Conservation (phyloP, 2,113 vertebrate genomes). For the human (Homo sapiens) region DNA sequence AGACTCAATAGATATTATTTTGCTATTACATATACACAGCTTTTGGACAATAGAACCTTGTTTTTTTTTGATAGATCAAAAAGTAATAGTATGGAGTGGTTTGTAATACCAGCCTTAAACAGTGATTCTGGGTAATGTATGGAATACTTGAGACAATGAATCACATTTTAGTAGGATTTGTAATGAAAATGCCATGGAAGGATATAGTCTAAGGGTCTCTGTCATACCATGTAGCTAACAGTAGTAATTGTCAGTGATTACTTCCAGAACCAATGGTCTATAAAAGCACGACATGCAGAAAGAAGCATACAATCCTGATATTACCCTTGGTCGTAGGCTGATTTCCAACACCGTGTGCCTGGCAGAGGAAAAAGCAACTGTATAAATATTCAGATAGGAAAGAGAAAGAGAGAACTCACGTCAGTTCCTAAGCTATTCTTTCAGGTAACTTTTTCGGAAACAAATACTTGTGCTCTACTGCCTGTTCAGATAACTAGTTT, state of each 20-base stretch:
- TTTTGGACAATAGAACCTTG: neutral
- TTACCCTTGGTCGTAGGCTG: conserved; percentile 61
- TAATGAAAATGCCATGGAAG: conserved; percentile 77
- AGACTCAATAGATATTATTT: conserved; percentile 7
- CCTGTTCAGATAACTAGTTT: neutral
- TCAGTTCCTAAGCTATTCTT: neutral
- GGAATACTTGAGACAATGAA: conserved; percentile 62
- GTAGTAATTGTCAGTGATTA: conserved; percentile 72
- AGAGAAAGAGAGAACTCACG: conserved; percentile 34
- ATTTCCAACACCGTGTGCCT: conserved; percentile 48
- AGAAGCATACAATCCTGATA: conserved; percentile 41
- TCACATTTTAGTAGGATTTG: conserved; percentile 70
- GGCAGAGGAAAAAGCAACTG: conserved; percentile 57
- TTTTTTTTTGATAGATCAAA: conserved; percentile 58
- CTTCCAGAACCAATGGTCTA: conserved; percentile 44
- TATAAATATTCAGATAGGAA: conserved; percentile 72
- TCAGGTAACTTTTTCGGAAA: neutral
- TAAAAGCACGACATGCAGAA: conserved; percentile 65
- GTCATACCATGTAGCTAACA: conserved; percentile 63
- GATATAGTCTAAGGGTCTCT: conserved; percentile 67
- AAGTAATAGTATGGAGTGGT: conserved; percentile 35
- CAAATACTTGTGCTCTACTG: neutral
- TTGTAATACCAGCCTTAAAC: conserved; percentile 48
- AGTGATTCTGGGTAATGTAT: conserved; percentile 38
- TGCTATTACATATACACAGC: conserved; percentile 29